Conservation (phyloP, 2,797 vertebrate genomes). For the Vipera latastei region DNA sequence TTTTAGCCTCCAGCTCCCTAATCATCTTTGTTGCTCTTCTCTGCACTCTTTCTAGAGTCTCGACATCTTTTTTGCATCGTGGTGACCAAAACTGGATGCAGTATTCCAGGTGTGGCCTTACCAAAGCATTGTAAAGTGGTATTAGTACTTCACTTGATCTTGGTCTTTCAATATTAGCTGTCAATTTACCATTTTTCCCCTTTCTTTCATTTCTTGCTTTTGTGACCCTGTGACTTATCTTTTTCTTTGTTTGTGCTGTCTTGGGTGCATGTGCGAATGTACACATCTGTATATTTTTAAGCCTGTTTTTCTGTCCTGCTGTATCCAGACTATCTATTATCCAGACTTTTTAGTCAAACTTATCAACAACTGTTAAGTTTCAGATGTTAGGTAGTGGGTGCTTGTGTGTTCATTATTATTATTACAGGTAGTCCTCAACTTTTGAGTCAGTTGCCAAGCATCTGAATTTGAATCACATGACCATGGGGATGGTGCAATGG, state of each 20-base stretch:
- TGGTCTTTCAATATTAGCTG: neutral
- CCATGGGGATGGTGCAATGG: neutral
- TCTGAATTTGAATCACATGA: neutral
- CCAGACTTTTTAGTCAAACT: neutral
- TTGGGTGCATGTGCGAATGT: neutral
- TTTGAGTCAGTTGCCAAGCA: neutral
- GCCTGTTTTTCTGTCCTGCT: neutral
- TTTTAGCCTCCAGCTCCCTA: too few relatives aligned
- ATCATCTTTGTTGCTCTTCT: too few relatives aligned
- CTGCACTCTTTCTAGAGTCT: too few relatives aligned
- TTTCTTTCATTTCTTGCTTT: neutral
- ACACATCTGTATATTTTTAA: neutral
- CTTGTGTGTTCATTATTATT: neutral
- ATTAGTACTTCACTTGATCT: too few relatives aligned
- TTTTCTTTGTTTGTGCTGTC: neutral
- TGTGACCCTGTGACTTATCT: rapidly evolving
- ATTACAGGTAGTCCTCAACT: neutral
- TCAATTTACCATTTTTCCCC: too few relatives aligned
- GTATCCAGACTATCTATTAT: neutral
- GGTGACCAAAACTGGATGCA: too few relatives aligned
- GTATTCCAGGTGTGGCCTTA: too few relatives aligned
- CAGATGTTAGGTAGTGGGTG: neutral
- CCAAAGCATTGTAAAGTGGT: too few relatives aligned
- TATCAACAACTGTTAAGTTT: neutral
- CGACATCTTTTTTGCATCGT: too few relatives aligned